These are phyloP conservation scores for Microhierax caerulescens DNA, from an alignment of 2,797 vertebrate species.

Conservation along the genomic window DNA sequence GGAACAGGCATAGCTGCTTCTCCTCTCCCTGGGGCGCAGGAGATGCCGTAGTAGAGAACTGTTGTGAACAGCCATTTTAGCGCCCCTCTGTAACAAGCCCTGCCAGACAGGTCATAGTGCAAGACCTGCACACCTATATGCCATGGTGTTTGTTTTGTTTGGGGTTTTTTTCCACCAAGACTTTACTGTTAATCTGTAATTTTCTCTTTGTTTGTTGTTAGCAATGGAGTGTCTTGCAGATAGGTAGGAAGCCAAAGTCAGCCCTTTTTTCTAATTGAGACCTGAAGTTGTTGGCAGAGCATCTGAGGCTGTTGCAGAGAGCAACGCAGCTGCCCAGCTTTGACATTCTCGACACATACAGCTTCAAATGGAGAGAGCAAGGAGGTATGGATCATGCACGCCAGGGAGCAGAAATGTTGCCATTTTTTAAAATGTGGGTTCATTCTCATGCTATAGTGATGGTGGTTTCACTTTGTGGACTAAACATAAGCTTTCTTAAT, in stretches of 20 bases:
- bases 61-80: neutral
- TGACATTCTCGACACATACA: neutral
- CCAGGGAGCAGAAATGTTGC: neutral
- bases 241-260: neutral
- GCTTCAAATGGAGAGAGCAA: neutral
- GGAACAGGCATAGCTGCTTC: neutral
- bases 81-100: neutral
- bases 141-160: neutral
- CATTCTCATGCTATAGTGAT: neutral
- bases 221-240: neutral
- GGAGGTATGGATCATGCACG: neutral
- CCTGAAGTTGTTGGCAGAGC: neutral
- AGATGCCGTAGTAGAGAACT: neutral
- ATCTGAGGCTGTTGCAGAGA: neutral
- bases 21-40: neutral
- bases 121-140: neutral
- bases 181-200: neutral
- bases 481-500: constrained; percentile 1
- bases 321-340: neutral
- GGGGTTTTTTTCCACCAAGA: neutral
- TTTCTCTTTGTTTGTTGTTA: neutral
- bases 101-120: neutral
- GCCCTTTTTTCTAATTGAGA: neutral
- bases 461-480: constrained; percentile 20
- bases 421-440: neutral